A percentile compares a stretch with the other conserved stretches of the same genome.
These are phyloP conservation scores for Helogale parvula DNA, from an alignment of 2,113 vertebrate genomes.

Conservation along the genomic window DNA sequence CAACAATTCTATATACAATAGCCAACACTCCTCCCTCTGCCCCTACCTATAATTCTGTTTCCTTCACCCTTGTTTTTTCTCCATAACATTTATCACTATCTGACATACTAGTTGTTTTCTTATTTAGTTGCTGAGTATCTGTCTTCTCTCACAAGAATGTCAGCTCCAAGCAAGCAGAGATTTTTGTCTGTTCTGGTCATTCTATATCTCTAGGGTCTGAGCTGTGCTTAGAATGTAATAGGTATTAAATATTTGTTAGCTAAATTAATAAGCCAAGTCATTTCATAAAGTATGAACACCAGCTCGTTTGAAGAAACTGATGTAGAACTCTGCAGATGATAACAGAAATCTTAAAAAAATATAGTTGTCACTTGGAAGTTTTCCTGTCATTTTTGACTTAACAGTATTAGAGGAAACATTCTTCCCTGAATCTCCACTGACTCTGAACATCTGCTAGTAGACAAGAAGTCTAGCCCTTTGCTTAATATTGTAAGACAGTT, in stretches of 20 bases:
- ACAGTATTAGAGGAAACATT: conserved; percentile 18
- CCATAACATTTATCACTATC: background rate
- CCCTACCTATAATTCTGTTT: background rate
- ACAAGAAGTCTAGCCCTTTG: background rate
- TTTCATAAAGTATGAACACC: background rate
- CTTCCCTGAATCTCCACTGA: background rate
- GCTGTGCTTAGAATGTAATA: background rate
- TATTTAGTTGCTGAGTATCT: background rate
- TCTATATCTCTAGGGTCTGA: background rate
- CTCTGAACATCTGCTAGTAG: background rate
- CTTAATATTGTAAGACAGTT: background rate
- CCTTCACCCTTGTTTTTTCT: background rate
- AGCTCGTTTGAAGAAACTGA: conserved; percentile 7
- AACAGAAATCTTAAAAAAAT: background rate
- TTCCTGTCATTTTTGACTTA: background rate
- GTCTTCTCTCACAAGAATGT: background rate
- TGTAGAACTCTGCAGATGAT: background rate
- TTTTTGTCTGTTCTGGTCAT: conserved; percentile 2
- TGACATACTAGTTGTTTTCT: background rate
- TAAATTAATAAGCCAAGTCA: background rate
- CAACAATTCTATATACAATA: background rate
- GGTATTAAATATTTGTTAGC: background rate
- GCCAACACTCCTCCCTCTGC: background rate
- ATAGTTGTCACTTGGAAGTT: background rate
- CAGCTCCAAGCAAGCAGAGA: background rate